These are phyloP conservation scores for Hydropotes inermis DNA, from an alignment of 2,113 vertebrate genomes.

Conservation along the genomic window DNA sequence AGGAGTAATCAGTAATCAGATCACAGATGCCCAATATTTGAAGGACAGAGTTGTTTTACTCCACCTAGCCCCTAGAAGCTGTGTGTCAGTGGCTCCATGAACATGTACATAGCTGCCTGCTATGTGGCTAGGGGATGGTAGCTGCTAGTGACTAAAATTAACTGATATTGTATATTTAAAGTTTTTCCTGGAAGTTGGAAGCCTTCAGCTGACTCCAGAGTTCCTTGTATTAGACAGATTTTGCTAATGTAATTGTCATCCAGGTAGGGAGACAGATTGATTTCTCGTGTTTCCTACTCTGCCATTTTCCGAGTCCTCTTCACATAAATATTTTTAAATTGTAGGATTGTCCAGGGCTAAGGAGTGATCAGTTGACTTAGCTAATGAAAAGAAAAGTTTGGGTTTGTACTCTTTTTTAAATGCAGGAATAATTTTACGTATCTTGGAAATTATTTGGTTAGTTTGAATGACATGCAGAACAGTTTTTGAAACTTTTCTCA, in stretches of 20 bases:
- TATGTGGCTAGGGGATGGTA: not conserved
- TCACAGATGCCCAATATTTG: not conserved
- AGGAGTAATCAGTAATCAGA: not conserved
- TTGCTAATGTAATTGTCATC: not conserved
- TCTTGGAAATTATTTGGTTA: slow-evolving; percentile 11
- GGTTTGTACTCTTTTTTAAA: not conserved
- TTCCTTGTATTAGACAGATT: not conserved
- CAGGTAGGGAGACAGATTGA: not conserved
- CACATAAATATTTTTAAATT: not conserved
- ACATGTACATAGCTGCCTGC: not conserved
- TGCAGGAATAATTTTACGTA: not conserved
- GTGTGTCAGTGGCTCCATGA: not conserved
- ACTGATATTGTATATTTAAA: not conserved
- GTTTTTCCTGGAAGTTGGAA: not conserved
- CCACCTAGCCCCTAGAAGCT: not conserved
- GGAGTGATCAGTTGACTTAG: not conserved
- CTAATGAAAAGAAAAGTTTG: not conserved
- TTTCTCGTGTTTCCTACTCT: not conserved
- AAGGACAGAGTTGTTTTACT: not conserved
- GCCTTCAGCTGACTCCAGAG: not conserved
- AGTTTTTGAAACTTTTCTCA: not conserved
- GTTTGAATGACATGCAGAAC: not conserved
- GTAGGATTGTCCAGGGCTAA: not conserved
- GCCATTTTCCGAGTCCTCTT: not conserved
- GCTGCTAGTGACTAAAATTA: not conserved